These are phyloP conservation scores for Micromesistius poutassou DNA, from an alignment of 2,797 vertebrate species.

Conservation along the genomic window DNA sequence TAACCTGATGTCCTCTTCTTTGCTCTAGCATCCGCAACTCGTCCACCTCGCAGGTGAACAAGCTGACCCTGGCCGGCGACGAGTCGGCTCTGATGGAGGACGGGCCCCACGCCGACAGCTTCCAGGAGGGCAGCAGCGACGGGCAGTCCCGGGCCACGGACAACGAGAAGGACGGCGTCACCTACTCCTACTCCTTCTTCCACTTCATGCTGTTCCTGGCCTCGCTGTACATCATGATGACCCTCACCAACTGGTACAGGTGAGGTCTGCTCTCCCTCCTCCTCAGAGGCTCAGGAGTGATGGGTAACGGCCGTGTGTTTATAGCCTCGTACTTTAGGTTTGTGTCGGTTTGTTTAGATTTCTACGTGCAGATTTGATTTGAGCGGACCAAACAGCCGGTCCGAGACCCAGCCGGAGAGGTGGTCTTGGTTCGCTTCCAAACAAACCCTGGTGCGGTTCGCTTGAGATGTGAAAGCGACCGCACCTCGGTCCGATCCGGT, in stretches of 20 bases:
- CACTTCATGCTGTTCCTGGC: conserved; percentile 99
- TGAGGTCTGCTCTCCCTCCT: conserved; percentile 10
- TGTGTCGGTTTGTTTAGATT: too few relatives aligned
- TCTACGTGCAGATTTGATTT: neutral
- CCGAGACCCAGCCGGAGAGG: too few relatives aligned
- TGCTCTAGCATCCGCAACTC: conserved; percentile 88
- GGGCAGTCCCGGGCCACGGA: conserved; percentile 81
- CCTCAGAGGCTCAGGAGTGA: neutral
- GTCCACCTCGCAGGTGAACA: conserved; percentile 93
- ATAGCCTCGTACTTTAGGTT: neutral
- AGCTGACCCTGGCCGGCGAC: conserved; percentile 90
- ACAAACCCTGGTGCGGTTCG: too few relatives aligned
- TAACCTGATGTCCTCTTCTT: neutral
- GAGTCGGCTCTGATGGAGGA: conserved; percentile 96
- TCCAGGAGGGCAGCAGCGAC: conserved; percentile 73
- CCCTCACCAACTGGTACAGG: conserved; percentile 93
- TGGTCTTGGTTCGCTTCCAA: too few relatives aligned
- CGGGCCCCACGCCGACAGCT: conserved; percentile 75
- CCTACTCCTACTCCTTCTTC: conserved; percentile 98
- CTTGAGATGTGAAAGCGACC: too few relatives aligned
- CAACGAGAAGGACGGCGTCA: conserved; percentile 93
- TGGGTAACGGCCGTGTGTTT: neutral
- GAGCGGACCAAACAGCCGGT: too few relatives aligned
- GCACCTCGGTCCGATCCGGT: too few relatives aligned
- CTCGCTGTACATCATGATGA: conserved; percentile 99